Evolutionary conservation across 2,888 invertebrate species (phyloP).

Genomic region (Cylloceria caligata): DNA sequence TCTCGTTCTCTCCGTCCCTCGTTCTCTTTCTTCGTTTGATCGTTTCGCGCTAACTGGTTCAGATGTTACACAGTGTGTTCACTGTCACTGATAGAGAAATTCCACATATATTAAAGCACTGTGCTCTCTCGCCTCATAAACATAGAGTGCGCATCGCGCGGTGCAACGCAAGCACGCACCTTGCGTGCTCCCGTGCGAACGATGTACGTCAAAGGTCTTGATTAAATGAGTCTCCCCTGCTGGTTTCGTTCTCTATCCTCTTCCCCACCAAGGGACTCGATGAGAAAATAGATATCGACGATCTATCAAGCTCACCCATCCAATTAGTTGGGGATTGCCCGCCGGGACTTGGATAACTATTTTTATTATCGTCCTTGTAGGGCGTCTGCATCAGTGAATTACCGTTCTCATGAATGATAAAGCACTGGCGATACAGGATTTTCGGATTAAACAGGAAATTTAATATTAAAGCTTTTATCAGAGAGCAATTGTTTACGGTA

Average conservation of each 20-base stretch:
- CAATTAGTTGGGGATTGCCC: conserved; percentile 61
- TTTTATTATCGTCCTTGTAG: conserved; percentile 13
- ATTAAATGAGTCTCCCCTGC: conserved; percentile 56
- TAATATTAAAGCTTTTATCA: background rate
- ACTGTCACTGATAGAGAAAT: conserved; percentile 65
- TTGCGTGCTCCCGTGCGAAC: conserved; percentile 43
- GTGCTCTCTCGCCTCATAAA: conserved; percentile 34
- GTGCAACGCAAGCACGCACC: conserved; percentile 31
- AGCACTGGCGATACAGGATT: background rate
- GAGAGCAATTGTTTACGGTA: background rate
- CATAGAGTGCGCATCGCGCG: conserved; percentile 9
- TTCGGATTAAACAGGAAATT: background rate
- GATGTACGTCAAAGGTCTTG: conserved; percentile 59
- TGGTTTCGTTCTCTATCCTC: conserved; percentile 1
- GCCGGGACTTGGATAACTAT: conserved; percentile 10
- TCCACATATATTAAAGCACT: conserved; percentile 43
- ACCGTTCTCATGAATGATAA: background rate
- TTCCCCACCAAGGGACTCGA: conserved; percentile 2
- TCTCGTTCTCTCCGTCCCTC: background rate
- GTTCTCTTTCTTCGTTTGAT: conserved; percentile 26
- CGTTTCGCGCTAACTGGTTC: conserved; percentile 54
- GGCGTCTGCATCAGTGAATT: background rate
- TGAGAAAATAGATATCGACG: conserved; percentile 65
- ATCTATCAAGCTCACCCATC: conserved; percentile 60
- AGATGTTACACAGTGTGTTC: conserved; percentile 55